These are phyloP conservation scores for Lepilemur ruficaudatus DNA, from an alignment of 2,797 vertebrate genomes.

Conservation along the genomic window DNA sequence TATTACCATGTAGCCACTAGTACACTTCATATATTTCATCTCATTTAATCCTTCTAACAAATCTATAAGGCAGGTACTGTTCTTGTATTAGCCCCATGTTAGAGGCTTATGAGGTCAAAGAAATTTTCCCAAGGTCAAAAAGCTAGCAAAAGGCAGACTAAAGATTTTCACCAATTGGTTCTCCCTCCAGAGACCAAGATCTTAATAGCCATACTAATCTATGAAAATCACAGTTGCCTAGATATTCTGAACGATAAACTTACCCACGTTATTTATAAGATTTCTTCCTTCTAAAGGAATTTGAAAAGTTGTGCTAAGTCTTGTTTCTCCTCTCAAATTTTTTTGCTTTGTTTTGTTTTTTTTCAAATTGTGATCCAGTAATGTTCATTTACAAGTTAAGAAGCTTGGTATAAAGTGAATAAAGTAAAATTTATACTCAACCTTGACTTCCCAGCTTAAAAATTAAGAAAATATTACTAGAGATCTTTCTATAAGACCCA, in stretches of 20 bases:
- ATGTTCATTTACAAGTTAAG: background rate
- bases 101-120: background rate
- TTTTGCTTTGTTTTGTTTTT: background rate
- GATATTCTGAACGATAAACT: background rate
- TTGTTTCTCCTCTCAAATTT: background rate
- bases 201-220: background rate
- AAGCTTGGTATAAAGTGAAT: constrained; percentile 20
- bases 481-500: constrained; percentile 73
- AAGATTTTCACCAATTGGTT: background rate
- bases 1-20: background rate
- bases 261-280: background rate
- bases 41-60: background rate
- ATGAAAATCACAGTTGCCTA: background rate
- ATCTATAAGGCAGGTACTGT: background rate
- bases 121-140: background rate
- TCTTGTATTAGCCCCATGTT: background rate
- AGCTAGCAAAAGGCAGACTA: background rate
- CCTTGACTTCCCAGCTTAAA: constrained; percentile 44
- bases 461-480: constrained; percentile 71
- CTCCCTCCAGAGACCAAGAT: background rate
- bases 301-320: background rate
- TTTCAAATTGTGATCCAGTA: background rate
- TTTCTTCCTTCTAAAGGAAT: background rate
- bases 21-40: background rate
- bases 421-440: constrained; percentile 65